These are phyloP conservation scores for Sisyra nigra DNA, from an alignment of 2,888 invertebrate genomes.

Conservation along the genomic window DNA sequence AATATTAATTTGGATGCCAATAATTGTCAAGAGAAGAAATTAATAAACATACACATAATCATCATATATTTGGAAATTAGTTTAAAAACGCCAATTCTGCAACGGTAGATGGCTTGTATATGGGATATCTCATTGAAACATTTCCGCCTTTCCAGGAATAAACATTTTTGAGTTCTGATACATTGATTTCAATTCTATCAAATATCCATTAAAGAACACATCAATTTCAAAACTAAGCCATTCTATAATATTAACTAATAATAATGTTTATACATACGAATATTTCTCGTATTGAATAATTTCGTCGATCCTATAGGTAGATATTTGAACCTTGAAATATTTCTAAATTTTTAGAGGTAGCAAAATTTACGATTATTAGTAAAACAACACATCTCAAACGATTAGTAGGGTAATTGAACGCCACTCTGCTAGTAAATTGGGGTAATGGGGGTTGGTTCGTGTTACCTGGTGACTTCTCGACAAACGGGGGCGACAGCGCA, in stretches of 20 bases:
- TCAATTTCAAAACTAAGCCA: too few relatives aligned
- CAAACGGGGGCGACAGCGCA: constrained; percentile 6
- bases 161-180: too few relatives aligned
- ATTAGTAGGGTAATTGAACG: neutral
- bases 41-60: neutral
- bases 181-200: too few relatives aligned
- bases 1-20: neutral
- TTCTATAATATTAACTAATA: too few relatives aligned
- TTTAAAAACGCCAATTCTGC: neutral
- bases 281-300: too few relatives aligned
- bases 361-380: too few relatives aligned
- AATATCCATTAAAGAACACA: neutral
- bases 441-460: neutral
- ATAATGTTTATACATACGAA: too few relatives aligned
- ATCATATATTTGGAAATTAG: neutral
- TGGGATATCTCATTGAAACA: too few relatives aligned
- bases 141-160: too few relatives aligned
- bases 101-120: too few relatives aligned
- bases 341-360: neutral
- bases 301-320: neutral
- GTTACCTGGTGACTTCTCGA: neutral
- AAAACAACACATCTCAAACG: too few relatives aligned
- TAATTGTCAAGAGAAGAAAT: neutral
- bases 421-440: neutral
- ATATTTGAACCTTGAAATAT: neutral